Base-by-base conservation (phyloP, 2,797 vertebrate species). In the Lutjanus argentimaculatus region DNA sequence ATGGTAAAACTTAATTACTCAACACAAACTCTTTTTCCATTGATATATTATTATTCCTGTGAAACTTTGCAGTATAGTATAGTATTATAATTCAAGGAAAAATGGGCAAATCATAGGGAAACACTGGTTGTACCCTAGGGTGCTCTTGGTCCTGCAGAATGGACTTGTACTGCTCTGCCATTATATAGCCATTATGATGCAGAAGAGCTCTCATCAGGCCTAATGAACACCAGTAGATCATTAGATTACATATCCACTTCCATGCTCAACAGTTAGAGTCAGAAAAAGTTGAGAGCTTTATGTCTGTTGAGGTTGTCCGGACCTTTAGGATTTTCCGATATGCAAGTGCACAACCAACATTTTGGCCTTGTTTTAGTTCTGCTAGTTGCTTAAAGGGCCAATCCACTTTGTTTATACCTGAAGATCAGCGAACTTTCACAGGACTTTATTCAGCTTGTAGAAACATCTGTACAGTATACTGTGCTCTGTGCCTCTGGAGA, bases 201-300 rank as follows among this genome's bases (percentile, higher is more conserved):
- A 86, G 57, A 75, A 15, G 48, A 72, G 77, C 77, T 76, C 69
- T 81, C 66, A 78, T 79, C 77, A 79, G 77, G 67, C 68, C 80
- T 86, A 88, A 88, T 86, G 81, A 90, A 90, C 74, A 80, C 67
- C 72, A 80, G 77, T 75, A 59, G 45, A 75, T 83, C 65, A 80
- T 85, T 85, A 68, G 66, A 85, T 87, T 81, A 84, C 66, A 82
- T 63, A 81, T 82, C 65, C 74, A 78, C 79, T 72, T 78, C 53
- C 43, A 67, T 55, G 45, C 69, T 52, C 62, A 52, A 55, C 63
- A 64, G 63, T 56, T 48, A 52, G 46, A 64, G 45, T 55, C 40
- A 14, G 56, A 66, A 30, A 55, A 52, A 58, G 69, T 48, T 52
- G 51, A 81, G 53, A 69, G 72, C n/a, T 59, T 53, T 56, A 15